phyloP scores from a whole-genome alignment of 2,113 vertebrate genomes.

The Rostratula benghalensis region DNA sequence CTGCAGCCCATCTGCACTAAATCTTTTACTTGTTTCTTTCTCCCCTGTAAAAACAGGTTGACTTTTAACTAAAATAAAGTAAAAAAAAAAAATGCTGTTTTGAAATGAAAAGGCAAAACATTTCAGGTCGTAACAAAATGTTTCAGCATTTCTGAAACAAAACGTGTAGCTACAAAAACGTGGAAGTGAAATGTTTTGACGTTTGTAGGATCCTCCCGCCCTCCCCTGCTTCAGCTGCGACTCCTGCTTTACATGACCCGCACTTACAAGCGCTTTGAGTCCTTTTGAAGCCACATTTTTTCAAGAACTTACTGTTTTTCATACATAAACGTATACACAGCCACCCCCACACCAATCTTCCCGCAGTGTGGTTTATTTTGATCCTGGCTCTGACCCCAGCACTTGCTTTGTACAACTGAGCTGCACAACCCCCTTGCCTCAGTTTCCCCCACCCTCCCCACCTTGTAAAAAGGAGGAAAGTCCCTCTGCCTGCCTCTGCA shows the following conservation, averaged over 20 bases:
- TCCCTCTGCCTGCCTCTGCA: neutral
- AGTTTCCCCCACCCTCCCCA: neutral
- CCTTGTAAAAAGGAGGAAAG: neutral
- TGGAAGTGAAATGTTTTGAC: constrained; percentile 57
- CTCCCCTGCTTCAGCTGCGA: constrained; percentile 36
- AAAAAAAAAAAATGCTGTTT: neutral
- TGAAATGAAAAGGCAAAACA: constrained; percentile 58
- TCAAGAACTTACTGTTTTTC: neutral
- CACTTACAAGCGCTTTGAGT: neutral
- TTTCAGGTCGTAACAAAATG: constrained; percentile 46
- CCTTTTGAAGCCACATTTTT: neutral
- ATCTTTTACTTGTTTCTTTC: neutral
- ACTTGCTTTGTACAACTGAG: neutral
- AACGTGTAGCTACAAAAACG: constrained; percentile 19
- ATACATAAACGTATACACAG: fast-evolving
- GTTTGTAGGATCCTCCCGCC: constrained; percentile 27
- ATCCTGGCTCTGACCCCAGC: neutral
- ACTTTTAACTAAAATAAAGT: constrained; percentile 32
- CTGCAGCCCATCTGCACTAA: neutral
- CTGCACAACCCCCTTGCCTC: neutral
- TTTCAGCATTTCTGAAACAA: constrained; percentile 43
- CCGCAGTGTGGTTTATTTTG: fast-evolving
- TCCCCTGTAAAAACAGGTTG: constrained; percentile 8
- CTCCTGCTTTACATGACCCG: neutral
- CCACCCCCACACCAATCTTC: neutral